Conservation (phyloP, 1,140 invertebrate species). For the Megathymus violae region DNA sequence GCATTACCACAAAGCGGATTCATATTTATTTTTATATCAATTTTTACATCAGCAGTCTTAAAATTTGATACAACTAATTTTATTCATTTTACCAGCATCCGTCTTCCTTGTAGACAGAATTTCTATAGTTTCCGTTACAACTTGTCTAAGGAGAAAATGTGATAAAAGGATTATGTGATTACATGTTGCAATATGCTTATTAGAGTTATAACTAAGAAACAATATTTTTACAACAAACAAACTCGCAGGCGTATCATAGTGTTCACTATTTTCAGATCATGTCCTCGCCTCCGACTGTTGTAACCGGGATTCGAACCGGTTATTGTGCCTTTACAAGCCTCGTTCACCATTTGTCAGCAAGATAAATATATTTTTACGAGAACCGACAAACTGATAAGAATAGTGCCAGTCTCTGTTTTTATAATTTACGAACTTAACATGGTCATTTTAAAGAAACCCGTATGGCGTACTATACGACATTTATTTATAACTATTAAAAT, state of each 20-base stretch:
- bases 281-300: conserved; percentile 54
- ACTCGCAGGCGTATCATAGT: neutral
- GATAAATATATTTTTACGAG: conserved; percentile 35
- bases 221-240: conserved; percentile 1
- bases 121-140: too few species aligned
- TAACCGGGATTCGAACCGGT: conserved; percentile 56
- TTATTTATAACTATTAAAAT: neutral
- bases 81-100: too few species aligned
- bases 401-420: conserved; percentile 9
- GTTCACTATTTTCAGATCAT: conserved; percentile 55
- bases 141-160: too few species aligned
- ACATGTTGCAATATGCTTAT: too few species aligned
- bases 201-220: too few species aligned
- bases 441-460: conserved; percentile 1
- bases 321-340: conserved; percentile 35
- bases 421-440: conserved; percentile 12
- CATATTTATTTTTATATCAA: too few species aligned
- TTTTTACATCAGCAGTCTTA: too few species aligned
- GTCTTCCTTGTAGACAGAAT: too few species aligned
- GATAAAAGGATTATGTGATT: too few species aligned
- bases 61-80: too few species aligned
- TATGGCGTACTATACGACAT: too few species aligned
- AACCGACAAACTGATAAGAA: conserved; percentile 22
- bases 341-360: conserved; percentile 30
- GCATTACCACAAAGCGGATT: too few species aligned